Base-by-base conservation (phyloP, 2,113 vertebrate species). In the Prionailurus viverrinus region DNA sequence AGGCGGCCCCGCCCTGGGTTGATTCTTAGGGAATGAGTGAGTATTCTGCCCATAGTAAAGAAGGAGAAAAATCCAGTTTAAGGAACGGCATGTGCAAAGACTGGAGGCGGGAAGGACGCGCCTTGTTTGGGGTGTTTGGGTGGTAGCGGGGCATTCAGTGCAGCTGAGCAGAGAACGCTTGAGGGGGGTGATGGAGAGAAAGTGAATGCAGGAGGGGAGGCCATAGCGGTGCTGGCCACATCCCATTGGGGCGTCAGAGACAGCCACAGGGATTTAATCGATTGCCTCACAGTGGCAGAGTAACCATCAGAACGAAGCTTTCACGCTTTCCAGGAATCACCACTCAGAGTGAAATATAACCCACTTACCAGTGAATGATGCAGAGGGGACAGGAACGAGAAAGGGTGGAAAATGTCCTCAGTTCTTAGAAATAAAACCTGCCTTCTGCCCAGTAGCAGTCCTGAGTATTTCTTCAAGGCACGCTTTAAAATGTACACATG, bases 341-440 rank as follows among this genome's bases (percentile, higher is more conserved):
- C 48, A 39, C 25, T 92, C 80, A 53, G 83, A 36, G 58, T 68
- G 91, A 96, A 91, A 82, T 83, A 84, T 4, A 69, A 51, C 80
- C 48, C 36, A 39, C 29, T 95, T 25, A 16, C n/a, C 58, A 53
- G 7, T 33, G 68, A 63, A 36, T 27, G 79, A 41, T 87, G 95
- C 85, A 69, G 82, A 91, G 76, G 41, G 29, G 39, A 69, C 33
- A 73, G 36, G 85, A 16, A 66, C 36, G n/a, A 83, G 95, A 39
- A 82, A 69, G 68, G 51, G 41, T 3, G 1, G 73, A 65, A 73
- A 71, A 21, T 11, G 19, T 15, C 78, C 31, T 65, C 5, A 8
- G 21, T 29, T 53, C 78, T 92, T 63, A 74, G 51, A 93, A 95
- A 81, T 48, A 63, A 55, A 89, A 73, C 1, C 0, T 7, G n/a